phyloP scores from a whole-genome alignment of 2,797 vertebrate genomes.

The Novumbra hubbsi region DNA sequence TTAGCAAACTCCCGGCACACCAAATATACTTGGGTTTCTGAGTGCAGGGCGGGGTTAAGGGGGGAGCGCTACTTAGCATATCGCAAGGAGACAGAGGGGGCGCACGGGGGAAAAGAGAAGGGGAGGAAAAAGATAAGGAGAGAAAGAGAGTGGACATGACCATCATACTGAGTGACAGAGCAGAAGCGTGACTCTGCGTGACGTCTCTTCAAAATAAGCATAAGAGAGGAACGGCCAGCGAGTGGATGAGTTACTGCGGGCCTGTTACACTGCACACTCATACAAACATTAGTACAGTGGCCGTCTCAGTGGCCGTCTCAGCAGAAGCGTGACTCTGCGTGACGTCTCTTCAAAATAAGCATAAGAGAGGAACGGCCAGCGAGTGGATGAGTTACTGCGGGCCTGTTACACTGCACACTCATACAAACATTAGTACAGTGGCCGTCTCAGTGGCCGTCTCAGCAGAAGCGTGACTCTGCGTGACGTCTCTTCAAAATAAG shows the following conservation, averaged over 20 bases:
- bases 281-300: background rate
- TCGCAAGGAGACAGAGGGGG: slow-evolving; percentile 60
- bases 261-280: background rate
- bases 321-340: slow-evolving; percentile 44
- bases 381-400: background rate
- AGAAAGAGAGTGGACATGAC: slow-evolving; percentile 24
- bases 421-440: background rate
- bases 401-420: background rate
- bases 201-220: slow-evolving; percentile 33
- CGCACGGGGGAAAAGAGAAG: slow-evolving; percentile 38
- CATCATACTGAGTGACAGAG: slow-evolving; percentile 46
- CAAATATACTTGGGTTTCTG: slow-evolving; percentile 59
- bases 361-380: background rate
- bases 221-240: background rate
- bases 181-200: slow-evolving; percentile 45
- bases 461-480: slow-evolving; percentile 47
- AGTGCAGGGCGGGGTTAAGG: slow-evolving; percentile 57
- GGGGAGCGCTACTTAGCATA: slow-evolving; percentile 60
- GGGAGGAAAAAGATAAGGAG: slow-evolving; percentile 6
- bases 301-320: slow-evolving; percentile 17
- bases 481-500: slow-evolving; percentile 36
- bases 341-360: slow-evolving; percentile 36
- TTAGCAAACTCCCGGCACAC: slow-evolving; percentile 60
- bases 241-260: background rate
- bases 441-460: slow-evolving; percentile 1